A percentile compares a stretch with the other conserved stretches of the same genome.
Conservation (phyloP, 2,113 vertebrate species). For the Taurulus bubalis region DNA sequence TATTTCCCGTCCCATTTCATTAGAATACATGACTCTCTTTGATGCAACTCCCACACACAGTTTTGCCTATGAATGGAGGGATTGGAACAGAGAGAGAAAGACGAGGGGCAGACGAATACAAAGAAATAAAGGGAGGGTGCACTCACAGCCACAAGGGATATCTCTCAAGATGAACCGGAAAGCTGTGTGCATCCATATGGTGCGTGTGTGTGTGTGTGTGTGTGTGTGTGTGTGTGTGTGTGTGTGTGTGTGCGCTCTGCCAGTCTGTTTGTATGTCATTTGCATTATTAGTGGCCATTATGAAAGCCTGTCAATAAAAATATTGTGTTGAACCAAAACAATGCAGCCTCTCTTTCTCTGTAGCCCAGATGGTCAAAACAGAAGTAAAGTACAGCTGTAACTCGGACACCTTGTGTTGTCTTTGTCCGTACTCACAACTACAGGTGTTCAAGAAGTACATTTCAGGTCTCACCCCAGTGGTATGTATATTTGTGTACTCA, state of each 20-base stretch:
- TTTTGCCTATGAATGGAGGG: slow-evolving; percentile 70
- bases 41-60: slow-evolving; percentile 57
- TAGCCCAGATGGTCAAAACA: neutral
- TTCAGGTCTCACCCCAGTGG: neutral
- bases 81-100: slow-evolving; percentile 43
- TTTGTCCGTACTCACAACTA: neutral
- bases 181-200: slow-evolving; percentile 31
- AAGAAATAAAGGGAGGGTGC: slow-evolving; percentile 43
- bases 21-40: slow-evolving; percentile 74
- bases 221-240: slow-evolving; percentile 32
- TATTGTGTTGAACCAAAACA: slow-evolving; percentile 28
- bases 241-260: slow-evolving; percentile 31
- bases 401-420: neutral
- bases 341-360: neutral
- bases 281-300: slow-evolving; percentile 32
- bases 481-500: slow-evolving; percentile 80
- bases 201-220: slow-evolving; percentile 34
- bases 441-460: neutral
- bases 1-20: slow-evolving; percentile 69
- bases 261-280: slow-evolving; percentile 35
- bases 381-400: neutral
- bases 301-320: slow-evolving; percentile 47
- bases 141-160: slow-evolving; percentile 28
- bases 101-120: slow-evolving; percentile 13
- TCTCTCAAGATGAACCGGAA: slow-evolving; percentile 43